Evolutionary conservation across 2,113 vertebrate species (phyloP).

Genomic region (Hirundichthys speculiger): DNA sequence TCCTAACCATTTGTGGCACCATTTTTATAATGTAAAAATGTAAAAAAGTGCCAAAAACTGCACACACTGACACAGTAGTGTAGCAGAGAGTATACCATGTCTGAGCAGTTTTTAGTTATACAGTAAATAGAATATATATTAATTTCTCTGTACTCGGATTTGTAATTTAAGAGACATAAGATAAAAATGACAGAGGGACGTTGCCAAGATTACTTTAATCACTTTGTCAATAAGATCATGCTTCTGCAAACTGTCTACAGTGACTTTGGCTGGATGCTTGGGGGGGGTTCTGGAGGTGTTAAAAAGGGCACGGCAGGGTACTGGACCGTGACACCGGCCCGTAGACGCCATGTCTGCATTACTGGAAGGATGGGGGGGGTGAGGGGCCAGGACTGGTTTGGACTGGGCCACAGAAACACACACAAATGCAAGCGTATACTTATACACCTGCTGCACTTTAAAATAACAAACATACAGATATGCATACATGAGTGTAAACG

Average conservation of each 20-base stretch:
- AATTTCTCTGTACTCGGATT: not conserved
- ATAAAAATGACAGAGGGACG: not conserved
- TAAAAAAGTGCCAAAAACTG: too few species aligned
- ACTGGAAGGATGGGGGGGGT: slow-evolving; percentile 46
- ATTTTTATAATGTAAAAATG: too few species aligned
- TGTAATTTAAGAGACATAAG: not conserved
- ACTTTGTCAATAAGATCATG: not conserved
- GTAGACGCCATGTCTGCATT: slow-evolving; percentile 73
- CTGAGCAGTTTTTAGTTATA: not conserved
- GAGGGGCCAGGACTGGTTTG: too few species aligned
- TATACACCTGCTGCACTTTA: slow-evolving; percentile 61
- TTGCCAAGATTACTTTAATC: not conserved
- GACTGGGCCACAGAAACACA: slow-evolving; percentile 29
- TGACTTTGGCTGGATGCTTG: slow-evolving; percentile 27
- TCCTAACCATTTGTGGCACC: too few species aligned
- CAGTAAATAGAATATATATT: not conserved
- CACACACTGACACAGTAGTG: slow-evolving; percentile 11
- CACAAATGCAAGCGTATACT: slow-evolving; percentile 1
- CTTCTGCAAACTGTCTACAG: not conserved
- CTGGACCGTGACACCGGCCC: slow-evolving; percentile 47
- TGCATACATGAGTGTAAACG: slow-evolving; percentile 1
- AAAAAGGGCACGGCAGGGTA: slow-evolving; percentile 55
- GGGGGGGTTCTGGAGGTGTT: too few species aligned
- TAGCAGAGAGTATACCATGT: slow-evolving; percentile 34
- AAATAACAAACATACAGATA: slow-evolving; percentile 37